Evolutionary conservation across 2,888 invertebrate genomes (phyloP), one percentile per base, ranked within the genome.

Genomic region (Amblyjoppa proteus): DNA sequence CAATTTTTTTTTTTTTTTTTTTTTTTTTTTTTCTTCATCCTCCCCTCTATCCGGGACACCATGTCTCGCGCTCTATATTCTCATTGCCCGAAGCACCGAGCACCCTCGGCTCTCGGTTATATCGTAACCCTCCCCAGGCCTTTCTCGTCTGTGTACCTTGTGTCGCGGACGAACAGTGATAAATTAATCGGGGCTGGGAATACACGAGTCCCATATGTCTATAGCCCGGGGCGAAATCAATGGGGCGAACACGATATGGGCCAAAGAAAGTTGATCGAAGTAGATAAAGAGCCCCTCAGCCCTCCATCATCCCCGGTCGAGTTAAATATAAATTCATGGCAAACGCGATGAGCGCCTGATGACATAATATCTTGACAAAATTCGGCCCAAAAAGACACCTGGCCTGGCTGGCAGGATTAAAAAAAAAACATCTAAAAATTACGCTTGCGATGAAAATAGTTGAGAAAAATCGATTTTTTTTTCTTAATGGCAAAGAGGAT

Each of bases 171-270:
- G 73, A 13, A 73, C 38, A 56, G 38, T 73, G 73, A 73, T 74
- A 25, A 74, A 74, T 38, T 74, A 74, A 74, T 56, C 73, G 41
- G 25, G 25, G 34, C 20, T 25, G 56, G 41, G 41, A 41, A 58
- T 58, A 20, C 38, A n/a, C 41, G 25, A 41, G 38, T 58, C 56
- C 38, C 73, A 38, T 56, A 20, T 41, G 41, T 58, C 38, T 25
- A 58, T 74, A 76, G 77, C 77, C 73, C 56, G 41, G 45, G 66
- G 66, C 38, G 45, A 83, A 79, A 77, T 83, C 83, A 78, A 78
- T 83, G 78, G 58, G 66, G n/a, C 38, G 78, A 79, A 79, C 73
- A 51, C 69, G 74, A 83, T 51, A 68, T 38, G 58, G 83, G 20
- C 69, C 74, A n/a, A 74, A 56, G 51, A 69, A 78, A 78, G 69